Evolutionary conservation across 2,888 invertebrate genomes (phyloP).

Genomic region (Callyntrura guangdongensis): DNA sequence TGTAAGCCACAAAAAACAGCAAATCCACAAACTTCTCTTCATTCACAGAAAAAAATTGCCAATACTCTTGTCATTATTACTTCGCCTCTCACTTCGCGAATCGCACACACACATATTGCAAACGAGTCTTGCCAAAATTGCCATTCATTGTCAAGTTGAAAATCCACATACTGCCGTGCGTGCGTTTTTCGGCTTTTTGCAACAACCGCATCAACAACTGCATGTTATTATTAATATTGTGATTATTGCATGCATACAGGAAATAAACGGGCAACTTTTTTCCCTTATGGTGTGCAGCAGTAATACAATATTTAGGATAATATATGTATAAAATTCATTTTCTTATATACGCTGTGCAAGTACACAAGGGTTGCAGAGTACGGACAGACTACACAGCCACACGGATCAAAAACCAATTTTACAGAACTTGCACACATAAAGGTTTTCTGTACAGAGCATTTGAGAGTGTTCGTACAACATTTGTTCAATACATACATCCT

Average conservation of each 20-base stretch:
- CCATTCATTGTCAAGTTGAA: conserved; percentile 61
- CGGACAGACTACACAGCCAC: too few relatives aligned
- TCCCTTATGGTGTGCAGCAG: too few relatives aligned
- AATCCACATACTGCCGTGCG: background rate
- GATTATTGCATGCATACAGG: conserved; percentile 23
- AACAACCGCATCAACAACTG: background rate
- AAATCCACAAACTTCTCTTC: too few relatives aligned
- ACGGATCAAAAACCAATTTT: conserved; percentile 39
- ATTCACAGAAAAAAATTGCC: too few relatives aligned
- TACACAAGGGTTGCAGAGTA: background rate
- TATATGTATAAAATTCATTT: too few relatives aligned
- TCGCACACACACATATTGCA: background rate
- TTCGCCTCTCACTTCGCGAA: too few relatives aligned
- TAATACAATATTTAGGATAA: conserved; percentile 1
- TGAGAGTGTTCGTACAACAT: background rate
- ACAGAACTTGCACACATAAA: background rate
- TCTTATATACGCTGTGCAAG: background rate
- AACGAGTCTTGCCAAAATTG: conserved; percentile 17
- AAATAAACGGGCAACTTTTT: conserved; percentile 25
- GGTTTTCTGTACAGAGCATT: background rate
- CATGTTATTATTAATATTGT: too few relatives aligned
- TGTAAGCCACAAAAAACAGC: too few relatives aligned
- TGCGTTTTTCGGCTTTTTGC: background rate
- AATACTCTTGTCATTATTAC: too few relatives aligned
- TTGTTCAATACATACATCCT: too few relatives aligned